Base-by-base conservation (phyloP, 2,888 invertebrate species). In the Idaea dimidiata region DNA sequence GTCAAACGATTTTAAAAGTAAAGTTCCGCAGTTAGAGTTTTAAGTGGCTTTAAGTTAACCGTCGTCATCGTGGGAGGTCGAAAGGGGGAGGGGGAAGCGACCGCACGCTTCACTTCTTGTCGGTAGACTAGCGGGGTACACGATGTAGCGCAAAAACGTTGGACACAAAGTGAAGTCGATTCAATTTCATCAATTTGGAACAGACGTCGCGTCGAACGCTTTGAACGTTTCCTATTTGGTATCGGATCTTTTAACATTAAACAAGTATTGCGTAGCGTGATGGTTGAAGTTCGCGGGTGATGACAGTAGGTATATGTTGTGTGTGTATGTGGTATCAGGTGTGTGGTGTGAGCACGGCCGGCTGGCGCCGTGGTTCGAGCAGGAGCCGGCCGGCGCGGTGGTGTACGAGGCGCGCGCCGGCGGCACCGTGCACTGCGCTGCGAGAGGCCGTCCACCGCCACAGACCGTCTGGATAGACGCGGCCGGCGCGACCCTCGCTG, bases 31-130 rank as follows among this genome's bases (percentile, higher is more conserved):
- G 74, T 77, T 75, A 74, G 72, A 84, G 75, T 81, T 82, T 78
- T 80, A 83, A 85, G 82, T 82, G 80, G 80, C 77, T 80, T 78
- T 71, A 82, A 82, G 77, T 82, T 79, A 74, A 68, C 72, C 70
- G 72, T 75, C n/a, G 54, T 76, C 75, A 77, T 78, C 75, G 75
- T 66, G 14, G 54, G 64, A 66, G 66, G 70, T 70, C 67, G 67
- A 71, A 69, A 66, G 59, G 67, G 62, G 56, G 63, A 61, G 65
- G 54, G 6, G 54, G 54, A 1, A 16, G 54, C 54, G 54, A 14
- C 54, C 54, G 54, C 16, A 54, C 32, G 32, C 32, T 32, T 5
- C 32, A 5, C 7, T 32, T 7, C 32, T 32, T 32, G n/a, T n/a
- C n/a, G 6, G 32, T 6, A 5, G 32, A 32, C 32, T 32, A n/a